These are phyloP conservation scores for Chymomyza caudatula DNA, from an alignment of 2,888 invertebrate genomes.

Conservation along the genomic window DNA sequence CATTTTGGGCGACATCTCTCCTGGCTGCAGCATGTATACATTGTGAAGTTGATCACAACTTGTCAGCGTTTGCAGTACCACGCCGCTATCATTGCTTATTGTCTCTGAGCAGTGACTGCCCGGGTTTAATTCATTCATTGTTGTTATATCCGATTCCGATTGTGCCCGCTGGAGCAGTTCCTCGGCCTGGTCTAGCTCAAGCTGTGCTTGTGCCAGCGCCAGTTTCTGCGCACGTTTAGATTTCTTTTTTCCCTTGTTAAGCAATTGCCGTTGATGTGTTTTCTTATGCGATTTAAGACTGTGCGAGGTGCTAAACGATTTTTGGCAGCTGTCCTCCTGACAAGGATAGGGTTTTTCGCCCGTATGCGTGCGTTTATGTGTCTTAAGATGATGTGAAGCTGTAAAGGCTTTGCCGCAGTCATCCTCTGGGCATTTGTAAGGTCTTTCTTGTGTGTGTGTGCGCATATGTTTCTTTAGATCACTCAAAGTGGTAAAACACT, in stretches of 20 bases:
- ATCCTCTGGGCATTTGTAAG: slow-evolving; percentile 89
- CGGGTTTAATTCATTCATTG: slow-evolving; percentile 37
- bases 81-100: slow-evolving; percentile 59
- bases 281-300: slow-evolving; percentile 88
- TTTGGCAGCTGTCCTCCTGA: slow-evolving; percentile 83
- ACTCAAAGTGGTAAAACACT: slow-evolving; percentile 95
- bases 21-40: slow-evolving; percentile 39
- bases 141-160: slow-evolving; percentile 28
- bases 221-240: slow-evolving; percentile 48
- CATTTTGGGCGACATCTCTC: slow-evolving; percentile 43
- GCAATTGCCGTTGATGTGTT: slow-evolving; percentile 82
- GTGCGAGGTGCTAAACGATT: slow-evolving; percentile 91
- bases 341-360: slow-evolving; percentile 90
- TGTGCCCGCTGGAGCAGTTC: not conserved
- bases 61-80: slow-evolving; percentile 36
- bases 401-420: slow-evolving; percentile 96
- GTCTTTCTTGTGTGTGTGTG: slow-evolving; percentile 94
- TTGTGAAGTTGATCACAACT: slow-evolving; percentile 32
- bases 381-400: slow-evolving; percentile 95
- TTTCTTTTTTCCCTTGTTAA: slow-evolving; percentile 61
- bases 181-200: slow-evolving; percentile 4
- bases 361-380: slow-evolving; percentile 86
- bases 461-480: slow-evolving; percentile 96
- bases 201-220: slow-evolving; percentile 6
- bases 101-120: slow-evolving; percentile 49